Evolutionary conservation across 1,140 invertebrate genomes (phyloP).

Genomic region (Sycophaga agraensis): DNA sequence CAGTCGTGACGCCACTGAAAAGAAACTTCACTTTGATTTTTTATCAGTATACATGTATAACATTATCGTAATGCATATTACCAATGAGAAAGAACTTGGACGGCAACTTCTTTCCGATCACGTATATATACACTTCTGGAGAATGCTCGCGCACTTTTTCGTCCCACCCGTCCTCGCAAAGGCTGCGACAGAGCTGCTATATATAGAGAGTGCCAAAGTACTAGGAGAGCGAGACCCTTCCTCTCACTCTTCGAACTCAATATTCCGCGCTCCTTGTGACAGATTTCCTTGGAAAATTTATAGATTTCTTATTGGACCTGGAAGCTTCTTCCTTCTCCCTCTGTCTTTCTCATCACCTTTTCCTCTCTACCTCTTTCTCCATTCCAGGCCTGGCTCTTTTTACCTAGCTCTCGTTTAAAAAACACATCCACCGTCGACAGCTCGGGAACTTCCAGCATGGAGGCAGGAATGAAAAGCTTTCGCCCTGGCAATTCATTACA

Average conservation of each 20-base stretch:
- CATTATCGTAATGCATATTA: conserved; percentile 18
- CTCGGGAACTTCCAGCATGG: neutral
- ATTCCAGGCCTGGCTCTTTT: neutral
- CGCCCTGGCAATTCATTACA: too few species aligned
- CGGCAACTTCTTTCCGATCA: conserved; percentile 3
- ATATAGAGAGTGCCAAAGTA: conserved; percentile 3
- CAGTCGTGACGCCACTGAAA: too few species aligned
- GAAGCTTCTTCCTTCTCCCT: neutral
- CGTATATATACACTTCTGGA: conserved; percentile 7
- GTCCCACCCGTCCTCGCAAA: too few species aligned
- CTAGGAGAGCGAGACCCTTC: neutral
- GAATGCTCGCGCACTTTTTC: neutral
- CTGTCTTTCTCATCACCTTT: neutral
- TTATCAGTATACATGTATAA: neutral
- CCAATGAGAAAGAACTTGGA: conserved; percentile 17
- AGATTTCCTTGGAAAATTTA: conserved; percentile 44
- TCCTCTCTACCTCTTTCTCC: neutral
- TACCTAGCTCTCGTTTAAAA: conserved; percentile 1
- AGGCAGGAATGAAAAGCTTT: conserved; percentile 2
- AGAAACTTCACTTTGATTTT: neutral
- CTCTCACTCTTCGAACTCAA: conserved; percentile 10
- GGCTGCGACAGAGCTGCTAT: neutral
- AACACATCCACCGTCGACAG: neutral
- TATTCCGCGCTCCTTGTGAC: conserved; percentile 34
- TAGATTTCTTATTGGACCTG: conserved; percentile 38